Conservation (phyloP, 1,140 invertebrate genomes). For the Drosophila nikananu region DNA sequence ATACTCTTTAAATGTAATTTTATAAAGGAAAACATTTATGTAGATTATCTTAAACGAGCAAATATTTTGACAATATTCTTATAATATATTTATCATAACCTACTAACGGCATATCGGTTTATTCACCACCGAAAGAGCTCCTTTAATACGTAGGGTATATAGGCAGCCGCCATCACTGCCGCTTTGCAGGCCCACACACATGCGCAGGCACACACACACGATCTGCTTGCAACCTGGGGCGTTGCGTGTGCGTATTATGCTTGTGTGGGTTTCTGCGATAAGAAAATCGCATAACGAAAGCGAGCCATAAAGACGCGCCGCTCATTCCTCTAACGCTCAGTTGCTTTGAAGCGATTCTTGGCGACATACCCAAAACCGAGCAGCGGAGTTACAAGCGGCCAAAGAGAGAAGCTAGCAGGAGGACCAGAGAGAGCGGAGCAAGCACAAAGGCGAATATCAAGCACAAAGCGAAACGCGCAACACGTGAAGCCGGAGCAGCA, state of each 20-base stretch:
- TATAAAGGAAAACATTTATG: no score
- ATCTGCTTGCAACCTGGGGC: background rate
- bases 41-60: no score
- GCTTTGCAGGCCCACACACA: slow-evolving; percentile 1
- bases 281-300: slow-evolving; percentile 23
- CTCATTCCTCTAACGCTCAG: slow-evolving; percentile 35
- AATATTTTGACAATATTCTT: no score
- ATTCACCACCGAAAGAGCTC: background rate
- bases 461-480: slow-evolving; percentile 56
- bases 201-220: background rate
- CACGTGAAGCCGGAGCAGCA: slow-evolving; percentile 50
- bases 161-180: background rate
- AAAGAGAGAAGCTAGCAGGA: background rate
- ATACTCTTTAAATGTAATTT: background rate
- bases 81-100: no score
- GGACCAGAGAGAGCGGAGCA: background rate
- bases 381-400: slow-evolving; percentile 8
- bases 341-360: slow-evolving; percentile 61
- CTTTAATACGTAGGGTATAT: background rate
- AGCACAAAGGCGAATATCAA: slow-evolving; percentile 43
- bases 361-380: slow-evolving; percentile 13
- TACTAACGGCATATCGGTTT: background rate
- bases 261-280: slow-evolving; percentile 51
- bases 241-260: background rate
- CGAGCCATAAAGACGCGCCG: slow-evolving; percentile 57